phyloP scores from a whole-genome alignment of 2,113 vertebrate genomes.

The Leptobrachium leishanense region DNA sequence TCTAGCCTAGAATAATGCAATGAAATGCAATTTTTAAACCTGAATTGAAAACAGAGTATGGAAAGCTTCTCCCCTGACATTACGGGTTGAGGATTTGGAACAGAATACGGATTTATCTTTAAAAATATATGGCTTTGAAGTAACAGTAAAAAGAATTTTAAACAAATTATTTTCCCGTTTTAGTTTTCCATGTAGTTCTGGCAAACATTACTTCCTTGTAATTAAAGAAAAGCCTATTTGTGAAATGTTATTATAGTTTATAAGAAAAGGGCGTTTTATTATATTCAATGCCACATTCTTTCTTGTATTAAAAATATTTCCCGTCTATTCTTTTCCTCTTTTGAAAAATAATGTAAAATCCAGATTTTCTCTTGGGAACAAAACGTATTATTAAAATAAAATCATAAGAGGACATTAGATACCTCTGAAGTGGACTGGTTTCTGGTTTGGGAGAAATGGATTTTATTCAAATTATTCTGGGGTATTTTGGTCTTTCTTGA shows the following conservation, averaged over 20 bases:
- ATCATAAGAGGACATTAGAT: not conserved
- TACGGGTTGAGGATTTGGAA: conserved; percentile 5
- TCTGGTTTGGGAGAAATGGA: too few species aligned
- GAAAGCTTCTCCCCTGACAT: conserved; percentile 1
- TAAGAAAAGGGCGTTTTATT: not conserved
- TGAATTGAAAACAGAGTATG: not conserved
- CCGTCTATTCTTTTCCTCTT: not conserved
- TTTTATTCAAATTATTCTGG: too few species aligned
- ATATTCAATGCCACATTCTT: conserved; percentile 14
- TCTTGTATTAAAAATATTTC: not conserved
- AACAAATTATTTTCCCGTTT: not conserved
- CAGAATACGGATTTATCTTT: conserved; percentile 15
- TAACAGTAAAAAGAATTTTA: not conserved
- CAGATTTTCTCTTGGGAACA: conserved; percentile 1
- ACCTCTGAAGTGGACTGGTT: too few species aligned
- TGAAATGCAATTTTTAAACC: not conserved
- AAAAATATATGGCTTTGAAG: conserved; percentile 14
- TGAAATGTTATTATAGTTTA: not conserved
- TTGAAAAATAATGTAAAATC: not conserved
- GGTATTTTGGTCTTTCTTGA: too few species aligned
- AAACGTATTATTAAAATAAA: not conserved
- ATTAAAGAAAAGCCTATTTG: not conserved
- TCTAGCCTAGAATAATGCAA: too few species aligned
- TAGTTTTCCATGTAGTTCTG: not conserved
- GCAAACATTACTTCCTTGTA: conserved; percentile 5